These are phyloP conservation scores for Sciurus carolinensis DNA, from an alignment of 2,797 vertebrate species.

Conservation along the genomic window DNA sequence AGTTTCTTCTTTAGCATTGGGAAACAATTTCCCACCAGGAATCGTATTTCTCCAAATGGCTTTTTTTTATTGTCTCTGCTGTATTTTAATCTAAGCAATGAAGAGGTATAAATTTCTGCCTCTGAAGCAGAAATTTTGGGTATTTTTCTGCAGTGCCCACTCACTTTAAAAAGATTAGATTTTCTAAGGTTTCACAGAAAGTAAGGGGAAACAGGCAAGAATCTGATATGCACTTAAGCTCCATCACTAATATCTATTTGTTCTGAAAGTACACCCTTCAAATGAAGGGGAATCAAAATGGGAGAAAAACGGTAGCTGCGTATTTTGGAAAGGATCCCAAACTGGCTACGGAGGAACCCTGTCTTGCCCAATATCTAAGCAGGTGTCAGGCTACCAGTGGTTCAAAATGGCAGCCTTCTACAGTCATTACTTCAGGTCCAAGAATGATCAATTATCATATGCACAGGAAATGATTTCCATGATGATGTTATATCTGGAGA, in stretches of 20 bases:
- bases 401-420: neutral
- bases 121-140: constrained; percentile 6
- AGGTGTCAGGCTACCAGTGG: neutral
- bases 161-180: neutral
- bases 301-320: neutral
- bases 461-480: constrained; percentile 7
- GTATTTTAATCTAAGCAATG: constrained; percentile 33
- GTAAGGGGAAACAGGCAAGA: neutral
- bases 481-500: neutral
- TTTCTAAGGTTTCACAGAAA: constrained; percentile 30
- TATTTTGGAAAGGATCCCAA: neutral
- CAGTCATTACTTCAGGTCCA: neutral
- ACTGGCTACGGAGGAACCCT: neutral
- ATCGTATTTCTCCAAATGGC: constrained; percentile 43
- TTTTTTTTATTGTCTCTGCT: constrained; percentile 33
- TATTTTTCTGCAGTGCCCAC: neutral
- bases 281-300: neutral
- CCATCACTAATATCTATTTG: neutral
- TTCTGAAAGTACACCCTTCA: neutral
- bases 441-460: neutral
- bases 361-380: neutral
- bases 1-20: constrained; percentile 16
- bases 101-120: neutral
- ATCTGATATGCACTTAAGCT: neutral
- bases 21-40: neutral